Evolutionary conservation across 2,797 vertebrate species (phyloP).

Genomic region (Myotis daubentonii): DNA sequence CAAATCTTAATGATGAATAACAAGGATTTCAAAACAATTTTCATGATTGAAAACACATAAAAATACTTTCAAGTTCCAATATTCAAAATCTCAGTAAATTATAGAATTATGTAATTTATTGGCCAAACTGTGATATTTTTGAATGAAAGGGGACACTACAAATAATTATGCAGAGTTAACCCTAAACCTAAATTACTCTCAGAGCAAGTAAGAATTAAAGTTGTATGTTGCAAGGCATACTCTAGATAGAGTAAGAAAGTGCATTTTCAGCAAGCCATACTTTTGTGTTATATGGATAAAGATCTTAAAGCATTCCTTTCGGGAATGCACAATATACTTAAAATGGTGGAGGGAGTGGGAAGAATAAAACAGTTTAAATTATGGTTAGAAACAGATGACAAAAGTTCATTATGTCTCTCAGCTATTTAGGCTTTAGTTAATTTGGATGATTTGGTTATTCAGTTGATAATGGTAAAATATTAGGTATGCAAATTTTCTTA

Average conservation of each 20-base stretch:
- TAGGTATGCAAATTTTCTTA: constrained; percentile 32
- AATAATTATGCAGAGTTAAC: not conserved
- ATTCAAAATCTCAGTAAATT: constrained; percentile 26
- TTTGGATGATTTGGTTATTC: constrained; percentile 7
- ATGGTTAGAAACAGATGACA: not conserved
- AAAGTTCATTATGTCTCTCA: not conserved
- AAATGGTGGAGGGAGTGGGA: not conserved
- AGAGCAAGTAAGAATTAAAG: not conserved
- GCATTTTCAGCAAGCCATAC: constrained; percentile 18
- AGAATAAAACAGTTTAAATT: constrained; percentile 12
- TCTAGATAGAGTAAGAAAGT: constrained; percentile 29
- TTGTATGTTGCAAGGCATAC: not conserved
- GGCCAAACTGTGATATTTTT: not conserved
- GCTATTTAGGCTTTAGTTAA: constrained; percentile 19
- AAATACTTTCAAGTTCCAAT: not conserved
- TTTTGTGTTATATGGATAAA: constrained; percentile 9
- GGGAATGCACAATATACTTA: not conserved
- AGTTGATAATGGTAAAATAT: not conserved
- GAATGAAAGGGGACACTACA: not conserved
- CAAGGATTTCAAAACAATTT: not conserved
- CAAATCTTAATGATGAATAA: not conserved
- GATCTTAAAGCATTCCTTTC: constrained; percentile 32
- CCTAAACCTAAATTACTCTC: not conserved
- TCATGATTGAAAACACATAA: constrained; percentile 14
- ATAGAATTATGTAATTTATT: not conserved